A percentile compares a stretch with the other conserved stretches of the same genome.
Conservation (phyloP, 1,140 invertebrate genomes). For the Cyrtorhinus lividipennis region DNA sequence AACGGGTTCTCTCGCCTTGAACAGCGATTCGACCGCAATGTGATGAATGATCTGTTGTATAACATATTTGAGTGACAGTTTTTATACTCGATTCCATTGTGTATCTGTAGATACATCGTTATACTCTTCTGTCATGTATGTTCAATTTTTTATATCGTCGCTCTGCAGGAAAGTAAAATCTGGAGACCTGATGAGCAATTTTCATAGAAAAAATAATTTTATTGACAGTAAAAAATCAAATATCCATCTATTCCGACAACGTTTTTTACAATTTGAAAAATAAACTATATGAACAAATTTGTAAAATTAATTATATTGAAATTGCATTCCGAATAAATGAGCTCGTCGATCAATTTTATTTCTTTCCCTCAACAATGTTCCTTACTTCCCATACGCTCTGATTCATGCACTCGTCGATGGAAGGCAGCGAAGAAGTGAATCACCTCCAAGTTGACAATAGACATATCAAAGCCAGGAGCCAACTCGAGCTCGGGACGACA, state of each 20-base stretch:
- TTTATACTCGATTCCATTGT: no score
- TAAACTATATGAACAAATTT: constrained; percentile 10
- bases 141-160: no score
- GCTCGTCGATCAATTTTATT: neutral
- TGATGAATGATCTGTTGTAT: no score
- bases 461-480: neutral
- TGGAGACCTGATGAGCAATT: no score
- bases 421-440: neutral
- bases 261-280: constrained; percentile 8
- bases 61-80: no score
- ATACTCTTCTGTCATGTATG: no score
- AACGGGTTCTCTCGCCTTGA: no score
- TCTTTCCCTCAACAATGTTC: neutral
- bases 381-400: no score
- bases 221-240: constrained; percentile 11
- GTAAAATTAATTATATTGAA: constrained; percentile 12
- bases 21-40: no score
- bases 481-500: neutral
- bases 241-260: neutral
- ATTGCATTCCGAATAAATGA: constrained; percentile 8
- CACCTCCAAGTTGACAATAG: neutral
- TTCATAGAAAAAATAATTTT: constrained; percentile 16
- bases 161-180: no score
- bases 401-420: neutral
- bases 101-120: no score